Evolutionary conservation across 2,888 invertebrate genomes (phyloP).

Genomic region (Willowsia nigromaculata): DNA sequence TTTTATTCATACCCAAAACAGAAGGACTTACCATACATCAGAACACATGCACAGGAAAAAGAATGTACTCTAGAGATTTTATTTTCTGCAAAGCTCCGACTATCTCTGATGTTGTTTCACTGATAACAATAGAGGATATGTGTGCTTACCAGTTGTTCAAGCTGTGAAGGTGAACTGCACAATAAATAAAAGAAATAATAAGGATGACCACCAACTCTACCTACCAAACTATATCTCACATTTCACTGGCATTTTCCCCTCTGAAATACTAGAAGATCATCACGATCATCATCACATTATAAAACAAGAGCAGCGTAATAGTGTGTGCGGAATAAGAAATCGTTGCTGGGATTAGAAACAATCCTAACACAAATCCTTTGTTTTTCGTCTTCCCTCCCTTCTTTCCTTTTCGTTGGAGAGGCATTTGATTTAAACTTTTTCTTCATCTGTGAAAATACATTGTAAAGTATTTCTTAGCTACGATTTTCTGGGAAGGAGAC

Average conservation of each 20-base stretch:
- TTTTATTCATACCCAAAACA: not conserved
- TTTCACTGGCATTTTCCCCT: conserved; percentile 45
- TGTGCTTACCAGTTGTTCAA: not conserved
- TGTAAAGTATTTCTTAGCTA: not conserved
- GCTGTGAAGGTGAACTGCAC: conserved; percentile 40
- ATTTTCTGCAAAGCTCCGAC: not conserved
- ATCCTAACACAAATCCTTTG: conserved; percentile 62
- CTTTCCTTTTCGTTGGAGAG: conserved; percentile 5
- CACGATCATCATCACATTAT: conserved; percentile 30
- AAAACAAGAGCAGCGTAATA: conserved; percentile 12
- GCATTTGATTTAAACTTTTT: conserved; percentile 38
- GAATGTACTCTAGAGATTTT: not conserved
- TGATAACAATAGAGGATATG: not conserved
- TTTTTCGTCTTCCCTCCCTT: conserved; percentile 36
- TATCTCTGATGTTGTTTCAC: not conserved
- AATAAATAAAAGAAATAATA: conserved; percentile 32
- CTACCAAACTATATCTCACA: conserved; percentile 44
- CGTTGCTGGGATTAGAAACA: conserved; percentile 56
- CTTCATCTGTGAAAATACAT: not conserved
- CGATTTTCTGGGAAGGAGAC: not conserved
- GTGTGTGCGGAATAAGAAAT: conserved; percentile 47
- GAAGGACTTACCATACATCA: not conserved
- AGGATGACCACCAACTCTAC: conserved; percentile 55
- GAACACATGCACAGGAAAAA: not conserved
- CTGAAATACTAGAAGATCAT: conserved; percentile 36